phyloP scores from a whole-genome alignment of 2,113 vertebrate genomes.

The Tylochromis polylepis region DNA sequence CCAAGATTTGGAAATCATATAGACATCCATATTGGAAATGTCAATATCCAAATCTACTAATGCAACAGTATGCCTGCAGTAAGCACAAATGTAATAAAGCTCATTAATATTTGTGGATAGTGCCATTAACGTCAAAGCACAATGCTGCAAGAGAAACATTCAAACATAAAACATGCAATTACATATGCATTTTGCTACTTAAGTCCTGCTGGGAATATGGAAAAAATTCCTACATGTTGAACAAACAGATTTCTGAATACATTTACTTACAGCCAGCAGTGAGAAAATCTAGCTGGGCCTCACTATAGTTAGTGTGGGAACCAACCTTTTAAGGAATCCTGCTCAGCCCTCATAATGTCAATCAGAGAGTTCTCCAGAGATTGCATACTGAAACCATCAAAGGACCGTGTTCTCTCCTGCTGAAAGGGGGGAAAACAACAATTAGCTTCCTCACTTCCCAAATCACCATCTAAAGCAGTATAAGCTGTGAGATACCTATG shows the following conservation, averaged over 20 bases:
- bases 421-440: slow-evolving; percentile 43
- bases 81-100: neutral
- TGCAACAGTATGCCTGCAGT: neutral
- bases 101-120: neutral
- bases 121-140: neutral
- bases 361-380: slow-evolving; percentile 98
- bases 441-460: slow-evolving; percentile 27
- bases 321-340: slow-evolving; percentile 98
- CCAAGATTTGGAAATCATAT: neutral
- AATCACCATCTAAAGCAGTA: neutral
- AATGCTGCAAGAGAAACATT: neutral
- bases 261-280: neutral
- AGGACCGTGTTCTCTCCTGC: slow-evolving; percentile 93
- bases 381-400: slow-evolving; percentile 92
- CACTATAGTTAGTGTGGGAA: slow-evolving; percentile 41
- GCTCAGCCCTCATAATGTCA: slow-evolving; percentile 99
- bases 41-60: neutral
- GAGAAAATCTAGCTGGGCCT: neutral
- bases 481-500: neutral
- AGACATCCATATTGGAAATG: neutral
- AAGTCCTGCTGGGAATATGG: neutral
- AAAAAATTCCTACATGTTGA: neutral
- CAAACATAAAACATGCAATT: neutral
- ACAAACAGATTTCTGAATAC: neutral
- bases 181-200: neutral